Base-by-base conservation (phyloP, 2,888 invertebrate species). In the Hoplodrina blanda region DNA sequence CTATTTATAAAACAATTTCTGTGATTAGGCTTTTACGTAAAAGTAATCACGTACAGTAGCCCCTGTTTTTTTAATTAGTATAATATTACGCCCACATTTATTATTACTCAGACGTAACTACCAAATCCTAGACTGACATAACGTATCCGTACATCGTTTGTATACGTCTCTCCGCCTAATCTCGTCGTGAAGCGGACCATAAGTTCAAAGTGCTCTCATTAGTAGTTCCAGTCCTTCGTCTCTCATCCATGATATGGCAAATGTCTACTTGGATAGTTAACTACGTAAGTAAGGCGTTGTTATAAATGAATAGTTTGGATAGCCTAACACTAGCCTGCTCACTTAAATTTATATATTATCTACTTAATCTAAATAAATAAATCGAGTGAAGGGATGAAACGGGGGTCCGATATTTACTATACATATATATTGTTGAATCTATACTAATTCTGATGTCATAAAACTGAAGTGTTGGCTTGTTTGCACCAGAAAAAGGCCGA, bases 161-260 rank as follows among this genome's bases (percentile, higher is more conserved):
- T 49, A 49, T 19, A 44, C n/a, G 37, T 41, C 41, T 7, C 20
- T 44, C 5, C 44, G 10, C n/a, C 44, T 66, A 80, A 80, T 80
- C 76, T 62, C 20, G 10, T 49, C 25, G n/a, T 56, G 54, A 62
- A 69, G 17, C 33, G 55, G 53, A 30, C 55, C 52, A 50, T 69
- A 74, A 56, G 59, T 62, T 64, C 52, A 13, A 53, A 74, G 52
- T 65, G 33, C 44, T 53, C 49, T 65, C 65, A 80, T 69, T 80
- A 62, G 62, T 25, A 37, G 52, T 25, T 33, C 52, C 10, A 8
- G 52, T 59, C 25, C 54, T 62, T 19, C 49, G 41, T 64, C 44
- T 46, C 17, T 78, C 52, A 60, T 37, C 46, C 59, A 37, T 62
- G 55, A 56, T 73, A 63, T 56, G 15, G 53, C 20, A 8, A 17